Evolutionary conservation across 2,888 invertebrate species (phyloP).

Genomic region (Alloplasta piceator): DNA sequence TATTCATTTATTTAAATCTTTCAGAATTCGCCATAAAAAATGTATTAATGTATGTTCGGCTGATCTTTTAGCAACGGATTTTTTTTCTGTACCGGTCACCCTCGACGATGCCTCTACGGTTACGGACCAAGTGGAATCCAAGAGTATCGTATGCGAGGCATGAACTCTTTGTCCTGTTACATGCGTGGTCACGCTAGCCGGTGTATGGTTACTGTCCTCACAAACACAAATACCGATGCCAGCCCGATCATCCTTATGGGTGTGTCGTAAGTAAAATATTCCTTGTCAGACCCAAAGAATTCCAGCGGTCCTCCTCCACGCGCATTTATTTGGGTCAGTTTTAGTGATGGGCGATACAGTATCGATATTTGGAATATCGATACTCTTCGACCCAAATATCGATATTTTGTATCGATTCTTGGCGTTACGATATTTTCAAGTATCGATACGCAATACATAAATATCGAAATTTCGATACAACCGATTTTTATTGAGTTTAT

Average conservation of each 20-base stretch:
- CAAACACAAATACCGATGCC: constrained; percentile 3
- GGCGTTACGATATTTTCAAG: too few relatives aligned
- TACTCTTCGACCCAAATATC: too few relatives aligned
- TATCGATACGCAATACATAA: too few relatives aligned
- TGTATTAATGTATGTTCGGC: too few relatives aligned
- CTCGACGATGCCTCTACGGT: constrained; percentile 39
- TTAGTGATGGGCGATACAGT: too few relatives aligned
- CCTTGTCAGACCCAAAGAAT: too few relatives aligned
- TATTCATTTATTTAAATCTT: constrained; percentile 1
- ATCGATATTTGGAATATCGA: too few relatives aligned
- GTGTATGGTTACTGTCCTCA: constrained; percentile 33
- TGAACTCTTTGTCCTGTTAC: constrained; percentile 81
- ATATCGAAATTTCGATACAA: too few relatives aligned
- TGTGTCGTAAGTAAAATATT: constrained; percentile 23
- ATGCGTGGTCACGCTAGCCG: constrained; percentile 75
- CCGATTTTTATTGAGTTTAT: too few relatives aligned
- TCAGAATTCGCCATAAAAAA: neutral
- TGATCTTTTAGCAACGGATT: neutral
- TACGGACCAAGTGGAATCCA: constrained; percentile 50
- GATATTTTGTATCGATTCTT: too few relatives aligned
- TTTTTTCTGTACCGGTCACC: constrained; percentile 15
- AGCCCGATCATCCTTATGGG: constrained; percentile 49
- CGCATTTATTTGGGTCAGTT: too few relatives aligned
- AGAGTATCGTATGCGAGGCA: constrained; percentile 77
- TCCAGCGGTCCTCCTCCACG: too few relatives aligned